Base-by-base conservation (phyloP, 2,888 invertebrate species). In the Acanthosepion esculentum region DNA sequence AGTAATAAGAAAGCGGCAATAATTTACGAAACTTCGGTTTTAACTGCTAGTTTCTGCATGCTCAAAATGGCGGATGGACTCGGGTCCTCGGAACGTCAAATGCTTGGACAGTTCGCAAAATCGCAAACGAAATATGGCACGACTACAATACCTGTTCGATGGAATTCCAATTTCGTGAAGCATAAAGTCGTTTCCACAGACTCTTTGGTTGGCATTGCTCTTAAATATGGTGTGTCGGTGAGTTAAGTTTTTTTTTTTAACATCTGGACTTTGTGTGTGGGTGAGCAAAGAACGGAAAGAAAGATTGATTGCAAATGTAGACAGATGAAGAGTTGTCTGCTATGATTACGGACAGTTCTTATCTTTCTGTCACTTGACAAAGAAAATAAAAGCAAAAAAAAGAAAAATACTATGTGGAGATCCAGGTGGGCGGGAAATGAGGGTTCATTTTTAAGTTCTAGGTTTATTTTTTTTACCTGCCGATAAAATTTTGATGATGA, bases 51-150 rank as follows among this genome's bases (percentile, higher is more conserved):
- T 18, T 78, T 78, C 78, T 78, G 78, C 78, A 78, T 33, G 78
- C n/a, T 78, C 96, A 96, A 96, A 95, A 96, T 96, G 96, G 96
- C 96, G 95, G 96, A 96, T 93, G 95, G 95, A 94, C 94, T 95
- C 33, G 95, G 96, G 64, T 95, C 95, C 53, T 95, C 94, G n/a
- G 96, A 96, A 94, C 95, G 96, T 48, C 95, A 95, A 94, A 95
- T 96, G 93, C 95, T 96, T 48, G 96, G 96, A 91, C 95, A 96
- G 91, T 96, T 96, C 93, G 96, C 95, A 23, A 95, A 95, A 95
- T 96, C 95, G 93, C 95, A 96, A 94, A 95, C 96, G 1, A 96
- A 96, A 94, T 96, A 96, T 94, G 96, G 96, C 95, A 96, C 96
- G 29, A 95, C 96, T 33, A 95, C 96, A 48, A 95, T 95, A 92